These are phyloP conservation scores for Corythornis madagascariensis DNA, from an alignment of 2,113 vertebrate genomes.

Conservation along the genomic window DNA sequence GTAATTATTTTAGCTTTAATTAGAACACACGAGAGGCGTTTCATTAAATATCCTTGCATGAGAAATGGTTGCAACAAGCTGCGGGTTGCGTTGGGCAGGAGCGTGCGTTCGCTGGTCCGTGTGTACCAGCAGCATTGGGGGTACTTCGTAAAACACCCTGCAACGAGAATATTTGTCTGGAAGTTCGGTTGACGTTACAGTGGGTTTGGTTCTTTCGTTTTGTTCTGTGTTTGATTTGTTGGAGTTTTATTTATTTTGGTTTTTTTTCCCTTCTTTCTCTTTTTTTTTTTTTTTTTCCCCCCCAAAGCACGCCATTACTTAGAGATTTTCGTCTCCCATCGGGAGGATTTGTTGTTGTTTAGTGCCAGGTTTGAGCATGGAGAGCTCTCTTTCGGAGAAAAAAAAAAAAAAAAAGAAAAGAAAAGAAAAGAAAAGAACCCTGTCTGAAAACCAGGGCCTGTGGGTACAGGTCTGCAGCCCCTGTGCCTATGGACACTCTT, in stretches of 20 bases:
- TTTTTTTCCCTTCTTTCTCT: neutral
- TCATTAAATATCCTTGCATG: neutral
- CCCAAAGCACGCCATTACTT: neutral
- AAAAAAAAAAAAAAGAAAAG: neutral
- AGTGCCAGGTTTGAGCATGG: neutral
- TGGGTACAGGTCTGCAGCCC: neutral
- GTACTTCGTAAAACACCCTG: neutral
- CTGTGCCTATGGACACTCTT: neutral
- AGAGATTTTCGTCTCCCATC: neutral
- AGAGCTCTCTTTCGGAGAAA: neutral
- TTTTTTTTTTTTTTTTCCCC: accelerated
- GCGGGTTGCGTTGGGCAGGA: neutral
- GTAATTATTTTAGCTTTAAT: slow-evolving; percentile 50
- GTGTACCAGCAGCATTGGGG: neutral
- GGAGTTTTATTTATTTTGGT: neutral
- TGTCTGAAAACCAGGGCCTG: neutral
- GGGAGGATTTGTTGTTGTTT: neutral
- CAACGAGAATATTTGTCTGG: neutral
- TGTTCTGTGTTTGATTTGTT: neutral
- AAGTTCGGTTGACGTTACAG: neutral
- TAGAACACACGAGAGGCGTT: slow-evolving; percentile 3
- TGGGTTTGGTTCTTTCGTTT: neutral
- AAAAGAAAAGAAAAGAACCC: neutral
- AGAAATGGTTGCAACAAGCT: neutral
- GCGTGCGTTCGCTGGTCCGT: neutral